Evolutionary conservation across 2,888 invertebrate species (phyloP).

Genomic region (Norana najaformis): DNA sequence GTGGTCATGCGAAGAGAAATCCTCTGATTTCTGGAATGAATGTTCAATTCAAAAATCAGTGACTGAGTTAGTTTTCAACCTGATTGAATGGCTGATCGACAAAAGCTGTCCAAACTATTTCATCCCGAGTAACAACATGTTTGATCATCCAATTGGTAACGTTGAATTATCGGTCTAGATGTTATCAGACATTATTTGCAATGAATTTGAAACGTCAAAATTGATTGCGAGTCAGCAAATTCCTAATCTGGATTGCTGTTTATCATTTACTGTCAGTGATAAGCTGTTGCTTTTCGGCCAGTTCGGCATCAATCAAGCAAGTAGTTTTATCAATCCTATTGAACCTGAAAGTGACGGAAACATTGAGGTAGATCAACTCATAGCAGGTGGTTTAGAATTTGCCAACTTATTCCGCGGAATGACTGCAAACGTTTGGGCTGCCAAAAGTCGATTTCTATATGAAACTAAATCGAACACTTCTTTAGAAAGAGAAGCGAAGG

Average conservation of each 20-base stretch:
- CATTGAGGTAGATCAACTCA: not conserved
- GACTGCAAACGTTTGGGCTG: not conserved
- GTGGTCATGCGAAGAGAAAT: not conserved
- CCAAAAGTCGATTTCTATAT: not conserved
- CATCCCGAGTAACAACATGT: slow-evolving; percentile 1
- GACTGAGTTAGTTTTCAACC: not conserved
- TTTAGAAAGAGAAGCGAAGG: not conserved
- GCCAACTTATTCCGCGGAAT: not conserved
- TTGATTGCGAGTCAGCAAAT: not conserved
- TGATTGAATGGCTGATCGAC: not conserved
- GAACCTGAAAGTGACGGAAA: not conserved
- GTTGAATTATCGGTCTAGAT: not conserved
- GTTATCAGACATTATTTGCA: not conserved
- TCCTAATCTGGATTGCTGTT: not conserved
- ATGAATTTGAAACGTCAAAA: not conserved
- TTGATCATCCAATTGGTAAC: not conserved
- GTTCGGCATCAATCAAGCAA: not conserved
- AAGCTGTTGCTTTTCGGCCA: not conserved
- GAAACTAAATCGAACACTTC: not conserved
- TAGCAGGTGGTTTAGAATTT: not conserved
- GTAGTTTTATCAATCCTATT: not conserved
- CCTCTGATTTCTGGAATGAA: slow-evolving; percentile 16
- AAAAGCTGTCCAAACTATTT: not conserved
- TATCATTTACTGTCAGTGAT: not conserved
- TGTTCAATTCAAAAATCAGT: not conserved